Base-by-base conservation (phyloP, 2,113 vertebrate species). In the Megaceryle maxima region DNA sequence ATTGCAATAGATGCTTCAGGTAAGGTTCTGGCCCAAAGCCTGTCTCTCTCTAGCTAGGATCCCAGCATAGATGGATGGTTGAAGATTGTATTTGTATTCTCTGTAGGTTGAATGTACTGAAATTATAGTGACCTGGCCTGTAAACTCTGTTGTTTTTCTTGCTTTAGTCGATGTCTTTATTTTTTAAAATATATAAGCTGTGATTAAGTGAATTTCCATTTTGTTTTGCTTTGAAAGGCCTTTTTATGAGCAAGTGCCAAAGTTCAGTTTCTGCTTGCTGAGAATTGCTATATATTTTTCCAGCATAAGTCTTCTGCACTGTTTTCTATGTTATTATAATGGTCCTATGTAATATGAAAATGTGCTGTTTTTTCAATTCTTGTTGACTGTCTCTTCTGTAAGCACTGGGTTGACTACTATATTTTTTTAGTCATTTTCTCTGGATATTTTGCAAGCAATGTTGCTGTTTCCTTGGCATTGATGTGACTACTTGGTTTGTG, bases 171-270 rank as follows among this genome's bases (percentile, higher is more conserved):
- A 72, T 89, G 88, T 87, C 80, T 90, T 63, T 88, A 28, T 84
- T 68, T 68, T 53, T 91, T 74, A 22, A 33, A 84, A 87, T 82
- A 75, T 87, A 84, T 56, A 62, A 69, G 83, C 62, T 44, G 76
- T 97, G 95, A 89, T 70, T 43, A 93, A 92, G 83, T 78, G 94
- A 89, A 70, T 92, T 96, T 74, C 88, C 13, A 2, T 81, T 94
- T 83, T 73, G 48, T 62, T 86, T 93, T 94, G 91, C 96, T 97
- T 88, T 76, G 84, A 95, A 97, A 97, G 89, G 94, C 95, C 97
- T 96, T 96, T 96, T 83, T 79, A 96, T 96, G 95, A 97, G 92
- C 92, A 93, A 97, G 98, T 98, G 98, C 98, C 98, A 98, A 98
- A 97, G 97, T 97, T 95, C 91, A 88, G 87, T 92, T 97, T 92